These are phyloP conservation scores for Sebastes schlegelii DNA, from an alignment of 2,113 vertebrate species.

Conservation along the genomic window DNA sequence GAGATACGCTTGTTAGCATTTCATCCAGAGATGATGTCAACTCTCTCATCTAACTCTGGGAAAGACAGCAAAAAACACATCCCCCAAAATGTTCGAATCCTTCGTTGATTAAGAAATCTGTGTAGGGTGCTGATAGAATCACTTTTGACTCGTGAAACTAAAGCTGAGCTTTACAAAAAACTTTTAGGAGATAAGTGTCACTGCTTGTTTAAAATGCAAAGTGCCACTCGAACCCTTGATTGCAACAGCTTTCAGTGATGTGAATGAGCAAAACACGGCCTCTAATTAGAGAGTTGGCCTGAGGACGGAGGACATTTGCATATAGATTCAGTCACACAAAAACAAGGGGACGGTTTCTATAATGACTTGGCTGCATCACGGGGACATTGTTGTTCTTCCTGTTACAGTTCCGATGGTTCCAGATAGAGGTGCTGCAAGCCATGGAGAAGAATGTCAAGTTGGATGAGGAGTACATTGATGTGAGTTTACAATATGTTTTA, in stretches of 20 bases:
- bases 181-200: not conserved
- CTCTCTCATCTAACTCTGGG: not conserved
- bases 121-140: no score
- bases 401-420: slow-evolving; percentile 92
- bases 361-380: not conserved
- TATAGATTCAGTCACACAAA: slow-evolving; percentile 37
- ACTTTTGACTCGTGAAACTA: no score
- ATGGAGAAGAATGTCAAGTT: slow-evolving; percentile 96
- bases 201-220: not conserved
- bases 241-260: not conserved
- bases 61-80: no score
- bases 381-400: not conserved
- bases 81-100: no score
- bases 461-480: slow-evolving; percentile 95
- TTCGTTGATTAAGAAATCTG: no score
- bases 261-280: slow-evolving; percentile 11
- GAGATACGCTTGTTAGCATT: not conserved
- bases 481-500: slow-evolving; percentile 74
- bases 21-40: not conserved
- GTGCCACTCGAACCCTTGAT: no score
- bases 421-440: slow-evolving; percentile 91
- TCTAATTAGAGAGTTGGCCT: slow-evolving; percentile 10
- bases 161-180: no score
- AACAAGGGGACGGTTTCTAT: slow-evolving; percentile 2
- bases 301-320: slow-evolving; percentile 30